Evolutionary conservation across 2,888 invertebrate species (phyloP).

Genomic region (Agrypnus murinus): DNA sequence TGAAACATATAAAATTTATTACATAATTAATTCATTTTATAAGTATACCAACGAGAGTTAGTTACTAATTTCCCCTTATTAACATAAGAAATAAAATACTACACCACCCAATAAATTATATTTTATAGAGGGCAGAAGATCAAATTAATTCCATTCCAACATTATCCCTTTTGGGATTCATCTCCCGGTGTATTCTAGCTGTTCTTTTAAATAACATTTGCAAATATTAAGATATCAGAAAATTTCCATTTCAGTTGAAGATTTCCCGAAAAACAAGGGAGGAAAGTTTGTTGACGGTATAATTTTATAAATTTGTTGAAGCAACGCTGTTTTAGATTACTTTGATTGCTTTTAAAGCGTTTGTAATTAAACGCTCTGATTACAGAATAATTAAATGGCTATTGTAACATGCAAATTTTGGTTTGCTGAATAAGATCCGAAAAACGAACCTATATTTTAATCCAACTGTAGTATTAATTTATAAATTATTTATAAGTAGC

Average conservation of each 20-base stretch:
- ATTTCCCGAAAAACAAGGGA: neutral
- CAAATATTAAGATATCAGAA: constrained; percentile 18
- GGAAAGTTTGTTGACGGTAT: constrained; percentile 9
- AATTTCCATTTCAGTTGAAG: constrained; percentile 5
- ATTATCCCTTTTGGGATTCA: neutral
- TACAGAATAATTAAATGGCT: constrained; percentile 15
- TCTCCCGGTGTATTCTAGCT: neutral
- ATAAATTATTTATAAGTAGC: constrained; percentile 4
- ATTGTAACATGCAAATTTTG: constrained; percentile 16
- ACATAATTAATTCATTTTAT: no score
- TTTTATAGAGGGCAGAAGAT: neutral
- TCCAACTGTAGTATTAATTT: neutral
- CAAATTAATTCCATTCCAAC: neutral
- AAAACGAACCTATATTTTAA: constrained; percentile 2
- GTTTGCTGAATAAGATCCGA: neutral
- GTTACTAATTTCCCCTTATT: no score
- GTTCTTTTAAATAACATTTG: constrained; percentile 9
- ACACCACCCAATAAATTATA: neutral
- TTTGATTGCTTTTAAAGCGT: constrained; percentile 16
- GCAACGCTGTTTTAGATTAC: constrained; percentile 21
- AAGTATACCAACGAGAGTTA: no score
- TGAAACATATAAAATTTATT: no score
- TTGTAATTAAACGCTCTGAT: constrained; percentile 19
- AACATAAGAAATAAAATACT: neutral
- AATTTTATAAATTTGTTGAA: constrained; percentile 18